These are phyloP conservation scores for Stegodyphus dumicola DNA, from an alignment of 1,140 invertebrate species.

Conservation along the genomic window DNA sequence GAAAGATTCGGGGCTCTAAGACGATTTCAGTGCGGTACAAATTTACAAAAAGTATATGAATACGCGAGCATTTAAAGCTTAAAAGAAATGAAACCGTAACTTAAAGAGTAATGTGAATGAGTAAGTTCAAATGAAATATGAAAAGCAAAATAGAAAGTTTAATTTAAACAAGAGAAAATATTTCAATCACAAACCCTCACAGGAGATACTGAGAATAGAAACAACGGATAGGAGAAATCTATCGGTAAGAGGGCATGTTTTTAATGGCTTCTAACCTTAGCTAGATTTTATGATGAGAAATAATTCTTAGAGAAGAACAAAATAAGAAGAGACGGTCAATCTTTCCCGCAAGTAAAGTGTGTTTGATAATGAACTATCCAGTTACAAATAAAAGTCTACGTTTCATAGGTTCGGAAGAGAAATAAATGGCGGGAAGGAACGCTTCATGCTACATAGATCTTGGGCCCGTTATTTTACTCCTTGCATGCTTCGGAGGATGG, in stretches of 20 bases:
- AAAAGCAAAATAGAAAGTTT: not conserved
- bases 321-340: slow-evolving; percentile 54
- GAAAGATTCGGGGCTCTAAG: too few species aligned
- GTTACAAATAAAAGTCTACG: slow-evolving; percentile 60
- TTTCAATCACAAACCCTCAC: not conserved
- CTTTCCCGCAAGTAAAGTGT: slow-evolving; percentile 59
- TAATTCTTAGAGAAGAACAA: slow-evolving; percentile 1
- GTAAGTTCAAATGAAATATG: not conserved
- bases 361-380: slow-evolving; percentile 61
- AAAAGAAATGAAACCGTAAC: too few species aligned
- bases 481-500: slow-evolving; percentile 52
- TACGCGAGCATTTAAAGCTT: too few species aligned
- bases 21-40: too few species aligned
- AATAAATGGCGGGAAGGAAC: slow-evolving; percentile 59
- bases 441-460: slow-evolving; percentile 61
- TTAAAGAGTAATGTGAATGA: too few species aligned
- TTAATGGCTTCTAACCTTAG: slow-evolving; percentile 47
- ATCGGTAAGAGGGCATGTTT: slow-evolving; percentile 1
- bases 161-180: not conserved
- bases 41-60: too few species aligned
- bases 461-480: slow-evolving; percentile 51
- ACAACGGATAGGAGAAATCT: not conserved
- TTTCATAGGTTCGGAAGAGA: slow-evolving; percentile 58
- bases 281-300: slow-evolving; percentile 45
- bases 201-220: not conserved